These are phyloP conservation scores for Hafferia zeledoni DNA, from an alignment of 2,797 vertebrate species.

Conservation along the genomic window DNA sequence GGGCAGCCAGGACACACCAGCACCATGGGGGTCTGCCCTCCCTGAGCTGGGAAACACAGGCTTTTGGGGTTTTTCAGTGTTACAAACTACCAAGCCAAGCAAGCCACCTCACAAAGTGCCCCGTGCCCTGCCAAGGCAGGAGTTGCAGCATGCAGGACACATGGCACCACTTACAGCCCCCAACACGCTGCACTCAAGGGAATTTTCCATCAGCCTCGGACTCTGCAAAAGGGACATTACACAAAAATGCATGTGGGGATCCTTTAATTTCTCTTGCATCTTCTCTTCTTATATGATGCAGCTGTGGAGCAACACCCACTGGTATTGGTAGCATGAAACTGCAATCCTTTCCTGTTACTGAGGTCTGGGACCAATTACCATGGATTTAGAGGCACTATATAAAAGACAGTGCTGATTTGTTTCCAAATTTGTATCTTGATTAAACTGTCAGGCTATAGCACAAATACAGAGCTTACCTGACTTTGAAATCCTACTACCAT, in stretches of 20 bases:
- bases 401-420: slow-evolving; percentile 71
- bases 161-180: slow-evolving; percentile 9
- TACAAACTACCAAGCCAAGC: background rate
- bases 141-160: background rate
- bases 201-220: background rate
- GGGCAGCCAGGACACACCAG: background rate
- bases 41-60: background rate
- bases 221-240: slow-evolving; percentile 26
- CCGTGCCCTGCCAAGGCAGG: background rate
- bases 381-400: slow-evolving; percentile 59
- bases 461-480: slow-evolving; percentile 38
- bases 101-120: background rate
- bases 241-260: slow-evolving; percentile 30
- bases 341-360: background rate
- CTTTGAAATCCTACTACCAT: slow-evolving; percentile 26
- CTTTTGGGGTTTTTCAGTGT: background rate
- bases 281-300: slow-evolving; percentile 48
- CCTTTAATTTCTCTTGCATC: slow-evolving; percentile 55
- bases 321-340: slow-evolving; percentile 14
- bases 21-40: background rate
- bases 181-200: background rate
- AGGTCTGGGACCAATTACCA: slow-evolving; percentile 66
- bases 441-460: slow-evolving; percentile 55
- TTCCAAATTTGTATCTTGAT: slow-evolving; percentile 70
- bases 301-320: slow-evolving; percentile 42